Evolutionary conservation across 1,140 invertebrate species (phyloP).

Genomic region (Pogonomyrmex californicus): DNA sequence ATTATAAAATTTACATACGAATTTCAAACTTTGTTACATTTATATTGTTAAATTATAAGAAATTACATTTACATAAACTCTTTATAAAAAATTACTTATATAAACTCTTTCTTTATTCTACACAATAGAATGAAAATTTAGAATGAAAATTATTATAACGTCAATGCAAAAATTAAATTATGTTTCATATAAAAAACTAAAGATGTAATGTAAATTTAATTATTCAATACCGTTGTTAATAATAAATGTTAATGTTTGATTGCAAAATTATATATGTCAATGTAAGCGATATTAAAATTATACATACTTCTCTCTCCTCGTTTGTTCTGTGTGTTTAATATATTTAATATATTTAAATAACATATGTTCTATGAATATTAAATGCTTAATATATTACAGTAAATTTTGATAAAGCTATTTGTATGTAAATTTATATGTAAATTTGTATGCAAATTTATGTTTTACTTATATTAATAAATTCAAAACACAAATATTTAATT

Average conservation of each 20-base stretch:
- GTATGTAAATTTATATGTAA: not conserved
- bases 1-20: not conserved
- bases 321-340: not conserved
- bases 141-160: not conserved
- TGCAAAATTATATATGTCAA: not conserved
- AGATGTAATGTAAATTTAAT: not conserved
- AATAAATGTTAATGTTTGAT: not conserved
- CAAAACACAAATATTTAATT: not conserved
- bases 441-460: not conserved
- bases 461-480: not conserved
- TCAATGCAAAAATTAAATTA: not conserved
- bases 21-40: not conserved
- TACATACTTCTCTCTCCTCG: not conserved
- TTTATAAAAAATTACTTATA: not conserved
- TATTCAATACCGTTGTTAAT: not conserved
- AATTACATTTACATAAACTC: not conserved
- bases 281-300: constrained; percentile 11
- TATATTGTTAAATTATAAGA: not conserved
- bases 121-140: no score
- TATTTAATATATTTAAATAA: not conserved
- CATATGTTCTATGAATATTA: not conserved
- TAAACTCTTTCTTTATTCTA: not conserved
- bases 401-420: not conserved
- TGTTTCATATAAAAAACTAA: not conserved
- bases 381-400: not conserved